phyloP scores from a whole-genome alignment of 2,797 vertebrate genomes.

The Meriones psammophilus region DNA sequence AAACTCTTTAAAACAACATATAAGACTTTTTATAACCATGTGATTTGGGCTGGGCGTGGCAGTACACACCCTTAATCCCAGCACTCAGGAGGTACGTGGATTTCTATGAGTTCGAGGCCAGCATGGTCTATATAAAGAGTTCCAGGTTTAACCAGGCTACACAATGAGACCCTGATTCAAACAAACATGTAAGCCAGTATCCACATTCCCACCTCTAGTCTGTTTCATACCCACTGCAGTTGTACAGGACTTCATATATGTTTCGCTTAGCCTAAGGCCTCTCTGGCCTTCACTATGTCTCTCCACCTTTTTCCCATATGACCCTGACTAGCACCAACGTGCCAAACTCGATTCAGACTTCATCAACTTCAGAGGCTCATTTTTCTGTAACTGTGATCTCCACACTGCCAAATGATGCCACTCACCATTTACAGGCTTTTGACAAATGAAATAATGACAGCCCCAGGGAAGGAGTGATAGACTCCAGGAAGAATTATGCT shows the following conservation, averaged over 20 bases:
- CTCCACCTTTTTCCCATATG: fast-evolving
- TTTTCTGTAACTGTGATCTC: neutral
- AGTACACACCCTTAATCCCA: neutral
- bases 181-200: neutral
- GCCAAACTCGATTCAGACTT: neutral
- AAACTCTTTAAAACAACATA: neutral
- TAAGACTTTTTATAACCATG: neutral
- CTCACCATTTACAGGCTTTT: conserved; percentile 57
- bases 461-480: neutral
- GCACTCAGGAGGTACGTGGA: neutral
- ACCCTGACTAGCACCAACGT: neutral
- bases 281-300: neutral
- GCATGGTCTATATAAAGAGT: neutral
- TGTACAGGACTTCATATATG: neutral
- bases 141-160: neutral
- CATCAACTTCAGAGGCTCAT: neutral
- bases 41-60: neutral
- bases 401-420: conserved; percentile 26
- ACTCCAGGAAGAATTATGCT: conserved; percentile 50
- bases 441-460: conserved; percentile 60
- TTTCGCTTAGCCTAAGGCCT: neutral
- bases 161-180: too few relatives aligned
- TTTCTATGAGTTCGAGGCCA: neutral
- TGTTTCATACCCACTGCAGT: neutral
- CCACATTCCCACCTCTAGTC: neutral